Conservation (phyloP, 2,888 invertebrate genomes). For the Punctoribates punctum region DNA sequence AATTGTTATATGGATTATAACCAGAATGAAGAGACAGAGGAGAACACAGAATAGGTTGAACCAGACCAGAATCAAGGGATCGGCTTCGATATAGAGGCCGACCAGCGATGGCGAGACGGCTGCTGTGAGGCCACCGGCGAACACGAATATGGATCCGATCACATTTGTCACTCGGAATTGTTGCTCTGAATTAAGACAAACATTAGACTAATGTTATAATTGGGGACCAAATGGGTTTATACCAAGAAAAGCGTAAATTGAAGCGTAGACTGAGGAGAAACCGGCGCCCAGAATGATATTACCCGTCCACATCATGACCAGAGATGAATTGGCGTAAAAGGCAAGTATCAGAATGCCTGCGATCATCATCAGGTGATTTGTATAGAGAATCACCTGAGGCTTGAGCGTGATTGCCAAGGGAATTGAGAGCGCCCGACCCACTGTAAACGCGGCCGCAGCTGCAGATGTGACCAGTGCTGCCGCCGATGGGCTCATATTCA, state of each 20-base stretch:
- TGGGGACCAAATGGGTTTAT: not conserved
- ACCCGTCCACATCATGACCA: slow-evolving; percentile 41
- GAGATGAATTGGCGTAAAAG: slow-evolving; percentile 38
- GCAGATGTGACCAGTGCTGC: slow-evolving; percentile 40
- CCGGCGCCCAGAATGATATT: slow-evolving; percentile 40
- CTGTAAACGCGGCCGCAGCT: slow-evolving; percentile 38
- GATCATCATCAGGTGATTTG: slow-evolving; percentile 40
- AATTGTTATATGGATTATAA: slow-evolving; percentile 38
- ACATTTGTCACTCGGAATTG: slow-evolving; percentile 37
- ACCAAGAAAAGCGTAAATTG: slow-evolving; percentile 42
- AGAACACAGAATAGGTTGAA: slow-evolving; percentile 39
- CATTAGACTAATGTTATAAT: not conserved
- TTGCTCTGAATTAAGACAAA: not conserved
- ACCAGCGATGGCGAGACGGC: slow-evolving; percentile 41
- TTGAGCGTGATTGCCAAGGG: slow-evolving; percentile 35
- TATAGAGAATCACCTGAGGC: slow-evolving; percentile 41
- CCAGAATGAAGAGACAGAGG: slow-evolving; percentile 33
- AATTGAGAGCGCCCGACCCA: slow-evolving; percentile 40
- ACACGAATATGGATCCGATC: slow-evolving; percentile 42
- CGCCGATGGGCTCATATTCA: slow-evolving; percentile 37
- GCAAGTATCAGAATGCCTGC: slow-evolving; percentile 34
- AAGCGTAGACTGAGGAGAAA: slow-evolving; percentile 42
- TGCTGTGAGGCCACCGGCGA: slow-evolving; percentile 42
- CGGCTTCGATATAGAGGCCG: slow-evolving; percentile 39
- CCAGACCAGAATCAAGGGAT: slow-evolving; percentile 39